Evolutionary conservation across 2,797 vertebrate genomes (phyloP).

Genomic region (Prunella strophiata): DNA sequence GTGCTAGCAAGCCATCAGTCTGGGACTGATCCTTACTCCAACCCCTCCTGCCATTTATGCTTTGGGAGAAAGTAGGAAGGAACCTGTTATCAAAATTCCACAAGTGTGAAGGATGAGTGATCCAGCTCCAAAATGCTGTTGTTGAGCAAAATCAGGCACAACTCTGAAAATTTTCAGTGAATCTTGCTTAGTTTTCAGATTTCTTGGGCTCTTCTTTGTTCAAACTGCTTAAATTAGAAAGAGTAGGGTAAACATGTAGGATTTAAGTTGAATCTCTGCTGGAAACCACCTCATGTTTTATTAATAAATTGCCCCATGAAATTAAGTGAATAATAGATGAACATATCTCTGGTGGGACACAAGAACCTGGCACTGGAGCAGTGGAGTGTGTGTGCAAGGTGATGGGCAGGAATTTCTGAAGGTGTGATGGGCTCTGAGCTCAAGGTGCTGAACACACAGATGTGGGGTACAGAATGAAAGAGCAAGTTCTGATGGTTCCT

Average conservation of each 20-base stretch:
- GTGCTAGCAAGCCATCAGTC: background rate
- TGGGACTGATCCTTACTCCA: background rate
- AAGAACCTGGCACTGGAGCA: background rate
- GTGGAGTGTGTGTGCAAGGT: background rate
- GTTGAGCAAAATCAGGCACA: background rate
- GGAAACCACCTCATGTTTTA: conserved; percentile 24
- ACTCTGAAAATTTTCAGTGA: background rate
- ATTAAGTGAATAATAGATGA: conserved; percentile 17
- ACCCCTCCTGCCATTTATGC: background rate
- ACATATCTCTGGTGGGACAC: background rate
- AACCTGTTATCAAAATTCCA: background rate
- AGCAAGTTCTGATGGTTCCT: background rate
- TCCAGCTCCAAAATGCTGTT: background rate
- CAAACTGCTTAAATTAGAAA: conserved; percentile 5
- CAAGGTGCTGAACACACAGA: background rate
- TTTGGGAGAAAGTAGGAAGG: background rate
- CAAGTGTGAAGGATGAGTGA: no score
- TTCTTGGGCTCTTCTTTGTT: background rate
- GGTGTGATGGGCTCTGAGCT: background rate
- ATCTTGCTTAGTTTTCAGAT: background rate
- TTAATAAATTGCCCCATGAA: conserved; percentile 8
- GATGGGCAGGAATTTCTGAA: background rate
- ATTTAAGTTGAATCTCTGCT: conserved; percentile 2
- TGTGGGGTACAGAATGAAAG: background rate
- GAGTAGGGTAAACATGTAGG: background rate